Base-by-base conservation (phyloP, 2,888 invertebrate species). In the Drosophila stalkeri region DNA sequence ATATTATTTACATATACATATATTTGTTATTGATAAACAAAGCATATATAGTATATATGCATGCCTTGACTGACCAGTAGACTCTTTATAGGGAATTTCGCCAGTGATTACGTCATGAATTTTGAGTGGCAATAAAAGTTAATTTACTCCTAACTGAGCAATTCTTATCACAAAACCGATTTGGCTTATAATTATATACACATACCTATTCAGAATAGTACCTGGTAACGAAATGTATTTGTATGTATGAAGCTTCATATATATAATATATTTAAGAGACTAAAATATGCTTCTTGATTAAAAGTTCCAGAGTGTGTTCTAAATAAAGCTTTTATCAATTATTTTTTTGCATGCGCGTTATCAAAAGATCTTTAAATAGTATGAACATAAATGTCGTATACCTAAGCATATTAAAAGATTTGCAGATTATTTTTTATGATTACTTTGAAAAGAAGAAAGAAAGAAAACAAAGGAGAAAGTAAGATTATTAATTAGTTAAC, bases 21-120 rank as follows among this genome's bases (percentile, higher is more conserved):
- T 11, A 7, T 33, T 57, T 35, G 39, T 71, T 73, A 73, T 80
- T 86, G 81, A 73, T 83, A 80, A 78, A 87, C 75, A 78, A 72
- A 68, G 51, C 14, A 63, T 64, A 56, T 43, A 51, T 46, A 46
- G 46, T 46, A 39, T 61, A 57, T 23, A 31, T 27, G 12, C 18
- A 43, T 23, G 57, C 7, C 37, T 44, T 18, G 16, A 33, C 20
- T 44, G 20, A 2, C 18, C 27, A 7, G 18, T 41, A 41, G 14
- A 64, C n/a, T 16, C 8, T 18, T 18, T 16, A 41, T 20, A 39
- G 3, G 2, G 2, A 43, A 57, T 49, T 39, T 39, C 37, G 37
- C 37, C 37, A 39, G 37, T 7, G 37, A 14, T 39, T 47, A 52
- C 72, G 66, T 73, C 74, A 62, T 35, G 16, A 39, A 18, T 16